Evolutionary conservation across 1,140 invertebrate genomes (phyloP), one percentile per base, ranked within the genome.

Genomic region (Planococcus citri): DNA sequence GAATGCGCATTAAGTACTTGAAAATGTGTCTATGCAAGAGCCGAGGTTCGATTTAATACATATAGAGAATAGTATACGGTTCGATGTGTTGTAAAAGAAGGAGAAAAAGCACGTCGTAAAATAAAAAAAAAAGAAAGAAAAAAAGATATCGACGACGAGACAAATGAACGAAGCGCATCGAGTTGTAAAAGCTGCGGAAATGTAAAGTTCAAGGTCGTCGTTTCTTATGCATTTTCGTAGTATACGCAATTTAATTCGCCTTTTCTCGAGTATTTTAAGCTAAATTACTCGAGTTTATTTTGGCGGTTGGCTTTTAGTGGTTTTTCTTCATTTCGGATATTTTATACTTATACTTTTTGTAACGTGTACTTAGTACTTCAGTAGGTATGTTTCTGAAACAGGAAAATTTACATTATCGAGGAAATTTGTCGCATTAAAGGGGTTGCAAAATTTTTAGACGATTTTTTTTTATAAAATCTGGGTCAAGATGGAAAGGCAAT

Each of bases 331-430:
- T n/a, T 51, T n/a, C n/a, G 12, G n/a, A 51, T 17, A 20, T 51
- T 51, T 51, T 51, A 51, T 51, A 20, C 41, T 51, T 51, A 51
- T 51, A 20, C 41, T 2, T 51, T 51, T 51, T n/a, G 41, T 51
- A n/a, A 51, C 41, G n/a, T n/a, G n/a, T n/a, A n/a, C n/a, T n/a
- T n/a, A n/a, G n/a, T n/a, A n/a, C n/a, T n/a, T n/a, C n/a, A n/a
- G n/a, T n/a, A n/a, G n/a, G n/a, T n/a, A 51, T n/a, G 17, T 51
- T 51, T 51, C 41, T 51, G 41, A 51, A 51, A 51, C 41, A 51
- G 41, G 41, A 51, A 51, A 51, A 51, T 51, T 17, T n/a, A n/a
- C 41, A 17, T 51, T 51, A 9, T 51, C 6, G 17, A 6, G 41
- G 4, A 51, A 51, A 9, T 51, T 51, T 33, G 29, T 33, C 29